A percentile compares a stretch with the other conserved stretches of the same genome.
Conservation (phyloP, 2,888 invertebrate species). For the Habroteleia sp. region DNA sequence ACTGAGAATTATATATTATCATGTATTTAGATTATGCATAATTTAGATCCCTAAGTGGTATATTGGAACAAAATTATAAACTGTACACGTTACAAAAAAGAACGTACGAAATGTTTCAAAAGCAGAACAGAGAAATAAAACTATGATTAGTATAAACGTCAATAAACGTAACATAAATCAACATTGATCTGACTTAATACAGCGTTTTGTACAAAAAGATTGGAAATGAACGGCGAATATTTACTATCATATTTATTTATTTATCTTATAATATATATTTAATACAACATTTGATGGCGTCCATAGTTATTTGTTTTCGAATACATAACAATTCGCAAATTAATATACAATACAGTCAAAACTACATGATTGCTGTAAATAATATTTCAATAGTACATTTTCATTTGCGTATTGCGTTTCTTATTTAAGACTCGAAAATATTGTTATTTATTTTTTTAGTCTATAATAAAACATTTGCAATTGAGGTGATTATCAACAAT, state of each 20-base stretch:
- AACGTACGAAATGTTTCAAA: too few relatives aligned
- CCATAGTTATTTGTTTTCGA: conserved; percentile 59
- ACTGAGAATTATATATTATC: too few relatives aligned
- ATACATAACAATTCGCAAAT: conserved; percentile 64
- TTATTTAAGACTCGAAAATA: conserved; percentile 47
- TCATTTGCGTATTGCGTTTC: conserved; percentile 20
- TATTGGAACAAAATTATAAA: too few relatives aligned
- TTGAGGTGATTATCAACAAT: conserved; percentile 60
- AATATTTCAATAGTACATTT: conserved; percentile 42
- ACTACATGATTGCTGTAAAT: conserved; percentile 56
- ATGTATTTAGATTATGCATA: too few relatives aligned
- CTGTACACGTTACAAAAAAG: too few relatives aligned
- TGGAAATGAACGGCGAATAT: conserved; percentile 8
- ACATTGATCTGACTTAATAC: background rate
- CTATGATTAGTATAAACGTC: conserved; percentile 5
- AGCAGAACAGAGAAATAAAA: too few relatives aligned
- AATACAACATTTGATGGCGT: conserved; percentile 61
- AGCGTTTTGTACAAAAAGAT: background rate
- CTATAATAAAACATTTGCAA: conserved; percentile 56
- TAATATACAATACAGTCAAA: conserved; percentile 59
- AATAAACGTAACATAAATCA: background rate
- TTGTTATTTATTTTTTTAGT: conserved; percentile 47
- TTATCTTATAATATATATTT: conserved; percentile 58
- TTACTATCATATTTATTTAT: conserved; percentile 59
- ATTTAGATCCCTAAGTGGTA: too few relatives aligned